Conservation (phyloP, 2,888 invertebrate genomes). For the Notodonta ziczac region DNA sequence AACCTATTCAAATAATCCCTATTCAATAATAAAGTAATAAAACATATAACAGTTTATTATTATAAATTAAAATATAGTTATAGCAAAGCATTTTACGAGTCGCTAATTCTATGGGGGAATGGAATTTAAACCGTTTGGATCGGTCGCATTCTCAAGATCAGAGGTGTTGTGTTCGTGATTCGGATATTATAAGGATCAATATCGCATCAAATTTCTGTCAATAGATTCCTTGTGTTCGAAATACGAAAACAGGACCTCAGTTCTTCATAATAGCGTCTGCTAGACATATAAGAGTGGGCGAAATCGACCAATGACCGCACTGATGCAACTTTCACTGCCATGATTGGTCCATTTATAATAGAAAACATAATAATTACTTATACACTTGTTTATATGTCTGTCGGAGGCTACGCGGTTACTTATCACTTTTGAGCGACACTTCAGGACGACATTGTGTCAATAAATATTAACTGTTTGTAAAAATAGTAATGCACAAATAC, state of each 20-base stretch:
- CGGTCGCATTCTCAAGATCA: constrained; percentile 82
- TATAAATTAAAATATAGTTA: constrained; percentile 63
- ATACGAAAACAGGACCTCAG: constrained; percentile 73
- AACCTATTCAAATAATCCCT: constrained; percentile 67
- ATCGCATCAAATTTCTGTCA: constrained; percentile 14
- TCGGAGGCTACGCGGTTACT: constrained; percentile 80
- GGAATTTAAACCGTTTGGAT: constrained; percentile 64
- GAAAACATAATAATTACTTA: constrained; percentile 61
- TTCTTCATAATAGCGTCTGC: constrained; percentile 75
- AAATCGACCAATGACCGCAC: constrained; percentile 83
- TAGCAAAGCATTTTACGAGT: constrained; percentile 76
- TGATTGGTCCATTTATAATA: constrained; percentile 83
- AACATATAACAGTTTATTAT: constrained; percentile 66
- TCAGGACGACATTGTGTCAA: constrained; percentile 78
- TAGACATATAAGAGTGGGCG: constrained; percentile 77
- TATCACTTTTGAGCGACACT: constrained; percentile 82
- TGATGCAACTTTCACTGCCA: constrained; percentile 78
- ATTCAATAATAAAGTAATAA: constrained; percentile 70
- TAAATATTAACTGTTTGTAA: constrained; percentile 67
- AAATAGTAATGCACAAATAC: constrained; percentile 81
- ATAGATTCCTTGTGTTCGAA: constrained; percentile 37
- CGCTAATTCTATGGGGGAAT: constrained; percentile 82
- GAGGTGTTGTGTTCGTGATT: constrained; percentile 70
- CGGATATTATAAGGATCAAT: constrained; percentile 30
- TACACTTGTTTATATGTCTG: constrained; percentile 83